Conservation (phyloP, 1,140 invertebrate genomes). For the Drosophila pachea region DNA sequence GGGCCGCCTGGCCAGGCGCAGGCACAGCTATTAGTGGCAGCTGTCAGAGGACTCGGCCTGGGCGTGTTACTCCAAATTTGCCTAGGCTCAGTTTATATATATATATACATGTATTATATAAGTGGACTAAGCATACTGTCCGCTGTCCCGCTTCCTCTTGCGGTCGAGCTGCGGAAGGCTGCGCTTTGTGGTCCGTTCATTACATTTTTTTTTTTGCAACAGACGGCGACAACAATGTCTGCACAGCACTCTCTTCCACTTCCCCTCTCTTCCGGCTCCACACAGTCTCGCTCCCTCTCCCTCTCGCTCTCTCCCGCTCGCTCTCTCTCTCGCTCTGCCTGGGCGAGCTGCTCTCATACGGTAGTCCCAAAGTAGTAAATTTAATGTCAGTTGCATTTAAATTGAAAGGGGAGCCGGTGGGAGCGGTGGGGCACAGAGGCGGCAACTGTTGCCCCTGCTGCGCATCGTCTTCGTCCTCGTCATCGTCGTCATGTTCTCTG, state of each 20-base stretch:
- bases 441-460: background rate
- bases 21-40: too few relatives aligned
- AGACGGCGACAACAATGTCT: conserved; percentile 72
- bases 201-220: conserved; percentile 74
- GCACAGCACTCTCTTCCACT: conserved; percentile 26
- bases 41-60: too few relatives aligned
- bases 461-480: conserved; percentile 22
- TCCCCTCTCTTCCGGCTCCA: too few relatives aligned
- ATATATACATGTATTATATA: too few relatives aligned
- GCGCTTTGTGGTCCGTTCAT: conserved; percentile 75
- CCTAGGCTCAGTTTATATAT: too few relatives aligned
- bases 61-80: too few relatives aligned
- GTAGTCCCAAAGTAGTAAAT: conserved; percentile 75
- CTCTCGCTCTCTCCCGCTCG: conserved; percentile 15
- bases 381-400: conserved; percentile 77
- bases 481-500: conserved; percentile 22
- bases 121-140: background rate
- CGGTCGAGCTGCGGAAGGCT: conserved; percentile 49
- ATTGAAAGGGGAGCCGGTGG: conserved; percentile 60
- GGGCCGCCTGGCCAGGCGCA: conserved; percentile 21
- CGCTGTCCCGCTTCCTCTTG: background rate
- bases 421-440: background rate
- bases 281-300: background rate
- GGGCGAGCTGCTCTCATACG: conserved; percentile 25
- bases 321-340: conserved; percentile 1